Evolutionary conservation across 1,140 invertebrate genomes (phyloP).

Genomic region (Hylyphantes graminicola): DNA sequence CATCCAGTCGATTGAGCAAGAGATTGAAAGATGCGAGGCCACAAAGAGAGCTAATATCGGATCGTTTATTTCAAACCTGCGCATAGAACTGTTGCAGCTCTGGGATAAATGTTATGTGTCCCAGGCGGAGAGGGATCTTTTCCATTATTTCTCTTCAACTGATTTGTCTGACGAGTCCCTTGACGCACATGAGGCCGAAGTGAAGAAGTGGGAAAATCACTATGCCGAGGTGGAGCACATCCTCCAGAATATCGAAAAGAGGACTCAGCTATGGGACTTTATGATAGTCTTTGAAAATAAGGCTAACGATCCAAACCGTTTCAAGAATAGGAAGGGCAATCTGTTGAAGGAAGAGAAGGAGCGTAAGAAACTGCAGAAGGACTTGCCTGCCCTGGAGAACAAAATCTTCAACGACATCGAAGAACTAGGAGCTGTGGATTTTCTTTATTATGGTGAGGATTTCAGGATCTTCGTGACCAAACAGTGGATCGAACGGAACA

Average conservation of each 20-base stretch:
- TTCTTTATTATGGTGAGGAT: conserved; percentile 66
- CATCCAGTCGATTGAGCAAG: conserved; percentile 71
- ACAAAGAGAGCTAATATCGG: conserved; percentile 76
- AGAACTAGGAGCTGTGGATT: conserved; percentile 66
- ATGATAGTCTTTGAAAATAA: conserved; percentile 77
- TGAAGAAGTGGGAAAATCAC: conserved; percentile 75
- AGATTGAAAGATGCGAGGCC: conserved; percentile 75
- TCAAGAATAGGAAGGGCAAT: conserved; percentile 85
- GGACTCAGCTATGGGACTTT: conserved; percentile 75
- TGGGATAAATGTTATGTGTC: conserved; percentile 80
- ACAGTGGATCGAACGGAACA: conserved; percentile 67
- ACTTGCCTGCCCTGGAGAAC: conserved; percentile 69
- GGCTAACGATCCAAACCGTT: conserved; percentile 80
- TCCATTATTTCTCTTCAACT: conserved; percentile 72
- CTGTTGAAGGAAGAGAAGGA: conserved; percentile 85
- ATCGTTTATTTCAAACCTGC: conserved; percentile 77
- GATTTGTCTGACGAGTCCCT: conserved; percentile 81
- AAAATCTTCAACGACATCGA: conserved; percentile 66
- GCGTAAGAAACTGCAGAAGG: conserved; percentile 78
- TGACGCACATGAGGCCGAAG: conserved; percentile 79
- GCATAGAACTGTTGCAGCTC: conserved; percentile 75
- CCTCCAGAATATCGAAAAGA: conserved; percentile 70
- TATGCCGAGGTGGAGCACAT: conserved; percentile 77
- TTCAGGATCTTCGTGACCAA: conserved; percentile 66
- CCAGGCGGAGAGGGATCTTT: conserved; percentile 73